A percentile compares a stretch with the other conserved stretches of the same genome.
phyloP scores from a whole-genome alignment of 2,888 invertebrate genomes.

The Romanomermis culicivorax region DNA sequence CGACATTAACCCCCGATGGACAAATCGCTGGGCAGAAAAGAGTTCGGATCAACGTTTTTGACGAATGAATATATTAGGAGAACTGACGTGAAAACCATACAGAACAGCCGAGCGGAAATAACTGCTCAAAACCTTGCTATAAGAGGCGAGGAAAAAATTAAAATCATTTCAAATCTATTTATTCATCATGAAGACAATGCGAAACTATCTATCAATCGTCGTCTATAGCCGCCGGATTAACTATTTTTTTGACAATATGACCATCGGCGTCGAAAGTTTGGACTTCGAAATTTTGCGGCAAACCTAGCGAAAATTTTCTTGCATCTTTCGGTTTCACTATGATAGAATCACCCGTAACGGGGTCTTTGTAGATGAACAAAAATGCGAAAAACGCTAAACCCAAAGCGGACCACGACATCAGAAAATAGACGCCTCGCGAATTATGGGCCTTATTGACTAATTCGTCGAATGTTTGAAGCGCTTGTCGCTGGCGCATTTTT shows the following conservation, averaged over 20 bases:
- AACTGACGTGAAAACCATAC: no score
- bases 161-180: no score
- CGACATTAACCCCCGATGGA: no score
- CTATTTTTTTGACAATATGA: not conserved
- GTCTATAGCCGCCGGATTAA: not conserved
- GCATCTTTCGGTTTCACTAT: not conserved
- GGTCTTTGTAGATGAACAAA: not conserved
- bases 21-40: no score
- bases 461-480: not conserved
- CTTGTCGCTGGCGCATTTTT: not conserved
- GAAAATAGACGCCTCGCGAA: not conserved
- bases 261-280: not conserved
- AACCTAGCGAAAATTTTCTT: not conserved
- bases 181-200: no score
- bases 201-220: no score
- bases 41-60: no score
- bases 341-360: not conserved
- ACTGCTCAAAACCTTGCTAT: no score
- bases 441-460: not conserved
- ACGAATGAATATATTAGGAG: no score
- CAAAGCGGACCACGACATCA: not conserved
- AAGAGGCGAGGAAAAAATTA: no score
- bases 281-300: not conserved
- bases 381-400: not conserved
- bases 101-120: no score